A percentile compares a stretch with the other conserved stretches of the same genome.
These are phyloP conservation scores for Henricia sp. DNA, from an alignment of 53 echinoderm and acorn worm genomes.

Conservation along the genomic window DNA sequence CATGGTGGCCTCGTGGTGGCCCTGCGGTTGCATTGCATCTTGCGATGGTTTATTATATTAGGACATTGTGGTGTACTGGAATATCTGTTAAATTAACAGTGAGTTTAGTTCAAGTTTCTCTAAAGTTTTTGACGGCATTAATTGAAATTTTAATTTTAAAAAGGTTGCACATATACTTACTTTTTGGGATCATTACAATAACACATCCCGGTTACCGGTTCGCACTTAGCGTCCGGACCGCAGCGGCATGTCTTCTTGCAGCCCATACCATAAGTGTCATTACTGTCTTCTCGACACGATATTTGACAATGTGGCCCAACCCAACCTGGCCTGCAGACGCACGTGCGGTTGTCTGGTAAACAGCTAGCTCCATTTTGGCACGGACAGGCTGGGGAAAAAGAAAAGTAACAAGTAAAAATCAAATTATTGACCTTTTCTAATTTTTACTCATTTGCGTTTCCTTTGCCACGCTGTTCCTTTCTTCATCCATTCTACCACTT, in stretches of 20 bases:
- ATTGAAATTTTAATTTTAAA: no score
- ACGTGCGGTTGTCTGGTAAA: slow-evolving; percentile 64
- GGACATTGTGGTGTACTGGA: neutral
- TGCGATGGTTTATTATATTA: neutral
- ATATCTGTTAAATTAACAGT: no score
- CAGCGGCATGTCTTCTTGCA: slow-evolving; percentile 69
- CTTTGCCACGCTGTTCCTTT: no score
- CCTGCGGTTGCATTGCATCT: no score
- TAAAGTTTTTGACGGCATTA: no score
- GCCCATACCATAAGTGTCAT: slow-evolving; percentile 59
- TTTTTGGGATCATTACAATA: slow-evolving; percentile 34
- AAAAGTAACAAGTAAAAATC: no score
- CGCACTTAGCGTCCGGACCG: slow-evolving; percentile 66
- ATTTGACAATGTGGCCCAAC: slow-evolving; percentile 66
- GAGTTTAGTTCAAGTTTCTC: no score
- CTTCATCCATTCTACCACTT: no score
- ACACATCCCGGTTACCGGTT: slow-evolving; percentile 69
- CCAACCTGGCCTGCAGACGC: slow-evolving; percentile 77
- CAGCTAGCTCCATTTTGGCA: slow-evolving; percentile 79
- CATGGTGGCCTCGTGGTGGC: no score
- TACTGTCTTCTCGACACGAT: slow-evolving; percentile 49
- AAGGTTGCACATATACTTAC: no score
- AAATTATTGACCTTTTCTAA: no score
- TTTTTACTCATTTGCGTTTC: no score
- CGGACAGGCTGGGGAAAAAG: slow-evolving; percentile 45